These are phyloP conservation scores for Fistularia commersonii DNA, from an alignment of 2,797 vertebrate species.

Conservation along the genomic window DNA sequence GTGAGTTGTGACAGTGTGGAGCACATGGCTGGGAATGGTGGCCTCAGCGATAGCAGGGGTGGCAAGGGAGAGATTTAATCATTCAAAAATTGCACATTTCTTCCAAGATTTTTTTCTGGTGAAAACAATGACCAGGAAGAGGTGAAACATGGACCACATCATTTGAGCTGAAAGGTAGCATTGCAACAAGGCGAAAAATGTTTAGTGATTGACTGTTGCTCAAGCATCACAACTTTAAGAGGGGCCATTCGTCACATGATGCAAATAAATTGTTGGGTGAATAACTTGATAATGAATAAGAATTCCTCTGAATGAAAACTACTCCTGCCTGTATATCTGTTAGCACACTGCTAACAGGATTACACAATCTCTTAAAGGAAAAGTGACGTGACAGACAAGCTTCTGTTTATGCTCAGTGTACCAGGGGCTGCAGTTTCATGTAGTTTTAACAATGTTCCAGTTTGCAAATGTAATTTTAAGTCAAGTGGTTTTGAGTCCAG, in stretches of 20 bases:
- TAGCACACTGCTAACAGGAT: slow-evolving; percentile 15
- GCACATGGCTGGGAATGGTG: slow-evolving; percentile 34
- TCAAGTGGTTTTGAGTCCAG: no score
- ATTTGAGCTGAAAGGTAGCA: background rate
- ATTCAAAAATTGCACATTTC: slow-evolving; percentile 27
- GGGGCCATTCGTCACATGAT: no score
- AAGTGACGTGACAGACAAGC: slow-evolving; percentile 34
- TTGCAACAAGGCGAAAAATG: slow-evolving; percentile 2
- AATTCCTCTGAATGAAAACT: no score
- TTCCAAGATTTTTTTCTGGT: slow-evolving; percentile 8
- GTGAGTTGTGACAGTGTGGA: slow-evolving; percentile 33
- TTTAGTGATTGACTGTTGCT: background rate
- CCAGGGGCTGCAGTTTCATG: slow-evolving; percentile 1
- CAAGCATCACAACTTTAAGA: background rate
- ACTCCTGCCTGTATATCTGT: background rate
- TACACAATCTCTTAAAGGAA: slow-evolving; percentile 36
- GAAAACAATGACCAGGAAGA: slow-evolving; percentile 5
- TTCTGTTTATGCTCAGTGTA: slow-evolving; percentile 17
- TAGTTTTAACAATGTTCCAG: background rate
- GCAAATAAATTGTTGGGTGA: no score
- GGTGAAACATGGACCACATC: slow-evolving; percentile 7
- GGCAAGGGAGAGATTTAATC: slow-evolving; percentile 28
- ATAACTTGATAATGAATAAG: no score
- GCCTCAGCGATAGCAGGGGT: slow-evolving; percentile 12
- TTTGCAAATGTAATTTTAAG: background rate